Evolutionary conservation across 2,888 invertebrate species (phyloP), one percentile per base, ranked within the genome.

Genomic region (Erannis defoliaria): DNA sequence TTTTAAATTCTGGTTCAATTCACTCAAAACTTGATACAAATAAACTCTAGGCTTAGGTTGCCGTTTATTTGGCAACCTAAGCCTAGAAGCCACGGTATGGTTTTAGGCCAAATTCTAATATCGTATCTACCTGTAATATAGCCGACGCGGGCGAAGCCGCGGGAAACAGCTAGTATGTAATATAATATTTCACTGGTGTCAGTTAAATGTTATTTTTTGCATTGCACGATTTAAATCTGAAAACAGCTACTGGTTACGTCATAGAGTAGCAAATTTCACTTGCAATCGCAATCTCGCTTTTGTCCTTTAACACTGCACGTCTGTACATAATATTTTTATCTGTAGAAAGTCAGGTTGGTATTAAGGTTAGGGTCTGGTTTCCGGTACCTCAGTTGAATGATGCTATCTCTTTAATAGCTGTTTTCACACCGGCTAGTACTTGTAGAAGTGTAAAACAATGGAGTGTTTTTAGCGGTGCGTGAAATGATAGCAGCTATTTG

Each of bases 301-400:
- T 79, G 80, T 86, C 84, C 87, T 84, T 82, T 76, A 80, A 79
- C 68, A 72, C 65, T 63, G 64, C 74, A 68, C 63, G 74, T 77
- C 72, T 74, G 68, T 50, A 73, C 75, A 77, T 85, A 79, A 84
- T 76, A 75, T 59, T 76, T 74, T 80, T 85, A 86, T 86, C 84
- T 80, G 67, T 84, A 78, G 89, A 90, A 90, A 89, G 89, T 77
- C 57, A 42, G 46, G 55, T 62, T 29, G 10, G 49, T 55, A 60
- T 43, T 63, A 55, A 71, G 72, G 74, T 79, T 78, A 73, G 78
- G 76, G 75, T 76, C 72, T 68, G 54, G 60, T 50, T 67, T 67
- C 53, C 53, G 56, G 59, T 43, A 49, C 46, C 26, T 35, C 50
- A 8, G 40, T 29, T 58, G 14, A 37, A 43, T 16, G 70, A 71